phyloP scores from a whole-genome alignment of 2,888 invertebrate genomes.

The Xestia xanthographa region DNA sequence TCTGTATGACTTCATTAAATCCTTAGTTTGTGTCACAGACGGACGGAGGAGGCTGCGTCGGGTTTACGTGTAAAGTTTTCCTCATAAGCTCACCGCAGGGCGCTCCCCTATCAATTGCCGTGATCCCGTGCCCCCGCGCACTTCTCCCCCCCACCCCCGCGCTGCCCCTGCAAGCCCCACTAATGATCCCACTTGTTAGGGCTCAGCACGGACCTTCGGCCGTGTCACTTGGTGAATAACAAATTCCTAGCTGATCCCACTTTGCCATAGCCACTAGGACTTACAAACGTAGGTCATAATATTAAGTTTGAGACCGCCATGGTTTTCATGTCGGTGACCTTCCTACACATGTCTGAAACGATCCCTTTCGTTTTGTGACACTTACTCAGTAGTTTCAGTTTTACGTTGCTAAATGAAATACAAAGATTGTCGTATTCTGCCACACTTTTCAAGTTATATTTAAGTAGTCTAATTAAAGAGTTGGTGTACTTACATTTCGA shows the following conservation, averaged over 20 bases:
- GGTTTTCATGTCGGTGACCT: constrained; percentile 48
- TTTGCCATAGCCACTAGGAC: constrained; percentile 74
- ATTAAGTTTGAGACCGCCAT: constrained; percentile 65
- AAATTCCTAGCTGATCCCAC: constrained; percentile 86
- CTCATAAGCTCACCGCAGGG: constrained; percentile 87
- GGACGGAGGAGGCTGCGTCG: constrained; percentile 75
- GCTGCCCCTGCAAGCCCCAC: constrained; percentile 76
- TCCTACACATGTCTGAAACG: not conserved
- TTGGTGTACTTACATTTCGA: not conserved
- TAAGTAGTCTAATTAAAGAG: not conserved
- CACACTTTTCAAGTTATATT: not conserved
- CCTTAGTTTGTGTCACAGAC: constrained; percentile 66
- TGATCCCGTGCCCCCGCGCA: constrained; percentile 69
- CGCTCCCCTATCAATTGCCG: constrained; percentile 89
- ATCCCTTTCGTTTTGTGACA: not conserved
- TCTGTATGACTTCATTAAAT: constrained; percentile 80
- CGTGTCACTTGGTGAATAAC: constrained; percentile 89
- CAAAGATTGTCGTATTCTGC: not conserved
- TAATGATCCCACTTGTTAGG: constrained; percentile 90
- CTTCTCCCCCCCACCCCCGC: constrained; percentile 30
- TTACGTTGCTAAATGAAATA: not conserved
- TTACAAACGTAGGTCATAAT: constrained; percentile 73
- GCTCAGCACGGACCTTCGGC: constrained; percentile 87
- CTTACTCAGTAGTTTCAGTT: not conserved
- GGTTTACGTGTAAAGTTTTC: constrained; percentile 88